Conservation (phyloP, 2,113 vertebrate species). For the Rhabdomys dilectus region DNA sequence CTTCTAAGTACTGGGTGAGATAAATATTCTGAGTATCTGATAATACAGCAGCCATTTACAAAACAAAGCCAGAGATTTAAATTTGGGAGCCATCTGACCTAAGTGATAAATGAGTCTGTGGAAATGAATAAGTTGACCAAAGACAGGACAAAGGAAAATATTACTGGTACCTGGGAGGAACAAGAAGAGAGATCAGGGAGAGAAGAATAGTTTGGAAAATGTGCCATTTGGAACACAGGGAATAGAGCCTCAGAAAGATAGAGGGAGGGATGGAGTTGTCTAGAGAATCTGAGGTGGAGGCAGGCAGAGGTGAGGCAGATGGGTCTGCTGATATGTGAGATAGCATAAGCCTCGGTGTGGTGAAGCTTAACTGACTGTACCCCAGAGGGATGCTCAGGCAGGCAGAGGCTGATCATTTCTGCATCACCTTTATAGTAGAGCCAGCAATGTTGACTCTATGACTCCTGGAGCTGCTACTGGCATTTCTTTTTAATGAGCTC, state of each 20-base stretch:
- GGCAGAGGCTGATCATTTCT: background rate
- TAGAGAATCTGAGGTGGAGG: background rate
- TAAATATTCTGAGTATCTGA: background rate
- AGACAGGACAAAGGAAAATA: background rate
- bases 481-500: slow-evolving; percentile 14
- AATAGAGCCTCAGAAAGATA: background rate
- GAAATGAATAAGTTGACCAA: background rate
- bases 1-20: background rate
- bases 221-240: background rate
- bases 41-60: background rate
- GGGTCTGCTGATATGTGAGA: too few species aligned
- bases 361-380: background rate
- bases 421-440: background rate
- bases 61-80: background rate
- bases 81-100: background rate
- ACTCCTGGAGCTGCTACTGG: background rate
- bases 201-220: background rate
- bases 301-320: background rate
- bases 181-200: background rate
- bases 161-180: background rate
- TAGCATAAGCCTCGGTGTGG: background rate
- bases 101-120: background rate
- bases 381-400: background rate
- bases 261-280: background rate
- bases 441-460: too few species aligned